phyloP scores from a whole-genome alignment of 2,888 invertebrate genomes.

The Phengaris alcon region DNA sequence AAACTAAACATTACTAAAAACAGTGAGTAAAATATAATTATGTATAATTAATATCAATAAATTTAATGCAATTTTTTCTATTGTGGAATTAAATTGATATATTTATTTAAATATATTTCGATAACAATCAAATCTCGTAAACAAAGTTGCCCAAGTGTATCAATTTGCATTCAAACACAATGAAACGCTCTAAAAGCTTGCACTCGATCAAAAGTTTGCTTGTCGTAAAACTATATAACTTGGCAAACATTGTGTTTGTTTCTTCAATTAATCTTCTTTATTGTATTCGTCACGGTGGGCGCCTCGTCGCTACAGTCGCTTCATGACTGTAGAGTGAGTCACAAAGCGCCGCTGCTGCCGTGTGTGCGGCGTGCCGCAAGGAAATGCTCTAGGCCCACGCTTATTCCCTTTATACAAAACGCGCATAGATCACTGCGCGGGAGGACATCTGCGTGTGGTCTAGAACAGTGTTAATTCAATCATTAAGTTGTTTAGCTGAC shows the following conservation, averaged over 20 bases:
- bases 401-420: conserved; percentile 38
- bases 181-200: conserved; percentile 2
- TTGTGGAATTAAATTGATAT: too few relatives aligned
- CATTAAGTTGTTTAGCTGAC: conserved; percentile 41
- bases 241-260: conserved; percentile 25
- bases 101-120: too few relatives aligned
- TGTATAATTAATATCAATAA: too few relatives aligned
- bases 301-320: conserved; percentile 33
- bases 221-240: conserved; percentile 25
- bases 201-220: conserved; percentile 12
- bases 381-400: conserved; percentile 45
- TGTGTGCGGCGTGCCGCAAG: conserved; percentile 42
- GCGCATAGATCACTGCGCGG: conserved; percentile 45
- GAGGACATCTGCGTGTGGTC: conserved; percentile 49
- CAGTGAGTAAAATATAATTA: too few relatives aligned
- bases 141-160: not conserved
- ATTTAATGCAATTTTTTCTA: too few relatives aligned
- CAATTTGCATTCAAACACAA: conserved; percentile 21
- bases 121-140: not conserved
- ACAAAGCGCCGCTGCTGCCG: conserved; percentile 44
- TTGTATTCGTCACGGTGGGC: conserved; percentile 29
- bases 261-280: conserved; percentile 23
- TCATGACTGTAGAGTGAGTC: conserved; percentile 41
- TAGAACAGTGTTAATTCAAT: conserved; percentile 40
- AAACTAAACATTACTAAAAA: too few relatives aligned